Base-by-base conservation (phyloP, 2,888 invertebrate species). In the Dryocosmus kuriphilus region DNA sequence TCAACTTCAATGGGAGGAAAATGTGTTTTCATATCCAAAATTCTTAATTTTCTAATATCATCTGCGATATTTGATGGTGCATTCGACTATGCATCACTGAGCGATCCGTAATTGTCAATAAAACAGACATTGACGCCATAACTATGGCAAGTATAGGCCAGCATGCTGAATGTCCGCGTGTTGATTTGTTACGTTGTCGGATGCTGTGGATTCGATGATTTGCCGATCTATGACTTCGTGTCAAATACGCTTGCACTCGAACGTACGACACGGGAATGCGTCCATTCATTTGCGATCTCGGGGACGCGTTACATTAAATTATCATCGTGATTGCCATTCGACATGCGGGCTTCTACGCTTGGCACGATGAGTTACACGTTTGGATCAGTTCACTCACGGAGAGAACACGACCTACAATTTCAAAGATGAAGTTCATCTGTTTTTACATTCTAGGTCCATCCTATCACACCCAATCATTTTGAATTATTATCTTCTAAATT, bases 181-280 rank as follows among this genome's bases (percentile, higher is more conserved):
- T 90, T 91, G 88, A 90, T 89, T 90, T 90, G 90, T 90, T 88
- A 90, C 89, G 88, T 88, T 91, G 91, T 90, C 90, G 88, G 88
- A 89, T 86, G 86, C 88, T 88, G 86, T 82, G 86, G 85, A 85
- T 87, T 84, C 84, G 89, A 90, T 89, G 89, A 91, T 90, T 90
- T 90, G 89, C 89, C 88, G 89, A 89, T 89, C 88, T 85, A 85
- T 85, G 88, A 86, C 86, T 87, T 82, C 87, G 86, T 88, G 88
- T 88, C 87, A 86, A 88, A 86, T 89, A 86, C 86, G 85, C 80
- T 83, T 80, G 78, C 82, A 79, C 74, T 78, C 75, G 80, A 79
- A 81, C 80, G 79, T 81, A 78, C 79, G 75, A 79, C 75, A 75
- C 78, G 77, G 62, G 73, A 61, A 79, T 79, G 75, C 71, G 73